Evolutionary conservation across 2,797 vertebrate species (phyloP).

Genomic region (Rhincodon typus): DNA sequence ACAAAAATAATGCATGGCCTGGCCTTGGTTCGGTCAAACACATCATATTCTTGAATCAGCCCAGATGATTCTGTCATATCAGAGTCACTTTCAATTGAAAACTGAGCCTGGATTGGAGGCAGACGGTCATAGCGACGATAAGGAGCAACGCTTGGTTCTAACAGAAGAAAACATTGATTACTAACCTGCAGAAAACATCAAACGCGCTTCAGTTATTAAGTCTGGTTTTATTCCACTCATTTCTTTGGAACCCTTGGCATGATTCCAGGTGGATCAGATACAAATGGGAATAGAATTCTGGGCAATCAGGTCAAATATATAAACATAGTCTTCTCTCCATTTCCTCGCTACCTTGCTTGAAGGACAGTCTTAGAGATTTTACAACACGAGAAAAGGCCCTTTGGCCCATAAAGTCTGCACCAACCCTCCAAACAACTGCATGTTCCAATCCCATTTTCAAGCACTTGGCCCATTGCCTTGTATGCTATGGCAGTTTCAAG

Average conservation of each 20-base stretch:
- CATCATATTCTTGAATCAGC: conserved; percentile 59
- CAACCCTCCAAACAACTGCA: no score
- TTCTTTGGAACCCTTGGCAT: neutral
- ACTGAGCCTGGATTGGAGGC: conserved; percentile 56
- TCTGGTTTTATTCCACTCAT: neutral
- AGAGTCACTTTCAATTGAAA: conserved; percentile 60
- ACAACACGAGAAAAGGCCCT: no score
- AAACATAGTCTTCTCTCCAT: neutral
- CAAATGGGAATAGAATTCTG: neutral
- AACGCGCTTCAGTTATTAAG: neutral
- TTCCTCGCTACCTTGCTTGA: neutral
- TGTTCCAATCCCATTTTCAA: no score
- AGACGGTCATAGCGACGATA: conserved; percentile 49
- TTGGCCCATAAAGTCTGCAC: no score
- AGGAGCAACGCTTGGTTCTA: conserved; percentile 39
- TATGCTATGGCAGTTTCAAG: no score
- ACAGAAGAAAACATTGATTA: neutral
- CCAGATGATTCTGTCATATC: conserved; percentile 60
- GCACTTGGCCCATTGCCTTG: no score
- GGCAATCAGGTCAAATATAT: neutral
- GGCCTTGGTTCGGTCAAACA: conserved; percentile 53
- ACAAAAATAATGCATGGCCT: conserved; percentile 58
- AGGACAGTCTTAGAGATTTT: neutral
- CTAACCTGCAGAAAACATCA: neutral
- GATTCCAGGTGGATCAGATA: neutral